These are phyloP conservation scores for Mobula birostris DNA, from an alignment of 2,113 vertebrate genomes.

Conservation along the genomic window DNA sequence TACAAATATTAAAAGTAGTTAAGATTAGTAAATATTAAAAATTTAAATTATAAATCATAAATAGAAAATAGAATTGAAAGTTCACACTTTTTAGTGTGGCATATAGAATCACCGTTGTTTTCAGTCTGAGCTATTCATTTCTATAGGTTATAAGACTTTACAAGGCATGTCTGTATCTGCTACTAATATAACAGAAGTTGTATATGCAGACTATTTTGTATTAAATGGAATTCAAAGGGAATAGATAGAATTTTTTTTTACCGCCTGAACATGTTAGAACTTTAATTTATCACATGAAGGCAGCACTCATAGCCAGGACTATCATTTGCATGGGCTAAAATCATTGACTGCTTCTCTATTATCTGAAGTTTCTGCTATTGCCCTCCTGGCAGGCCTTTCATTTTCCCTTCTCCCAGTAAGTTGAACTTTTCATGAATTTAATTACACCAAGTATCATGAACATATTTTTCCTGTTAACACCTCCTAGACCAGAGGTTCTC, in stretches of 20 bases:
- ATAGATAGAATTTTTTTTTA: conserved; percentile 20
- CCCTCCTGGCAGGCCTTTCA: background rate
- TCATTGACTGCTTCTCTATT: background rate
- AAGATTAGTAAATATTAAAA: no score
- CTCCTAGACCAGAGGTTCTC: no score
- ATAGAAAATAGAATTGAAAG: background rate
- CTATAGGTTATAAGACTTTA: background rate
- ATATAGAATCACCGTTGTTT: background rate
- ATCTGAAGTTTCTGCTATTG: background rate
- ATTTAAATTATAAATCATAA: no score
- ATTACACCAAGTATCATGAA: background rate
- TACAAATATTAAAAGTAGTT: background rate
- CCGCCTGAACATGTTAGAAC: background rate
- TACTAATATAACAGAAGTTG: background rate
- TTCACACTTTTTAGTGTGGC: background rate
- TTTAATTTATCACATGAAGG: background rate
- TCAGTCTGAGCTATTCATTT: background rate
- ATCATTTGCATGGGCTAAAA: background rate
- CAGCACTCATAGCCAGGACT: background rate
- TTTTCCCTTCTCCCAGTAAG: background rate
- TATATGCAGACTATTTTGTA: background rate
- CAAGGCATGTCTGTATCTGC: conserved; percentile 14
- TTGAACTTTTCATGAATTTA: no score
- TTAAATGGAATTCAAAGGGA: background rate
- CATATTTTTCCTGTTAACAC: no score